These are phyloP conservation scores for Mobula birostris DNA, from an alignment of 2,113 vertebrate genomes.

Conservation along the genomic window DNA sequence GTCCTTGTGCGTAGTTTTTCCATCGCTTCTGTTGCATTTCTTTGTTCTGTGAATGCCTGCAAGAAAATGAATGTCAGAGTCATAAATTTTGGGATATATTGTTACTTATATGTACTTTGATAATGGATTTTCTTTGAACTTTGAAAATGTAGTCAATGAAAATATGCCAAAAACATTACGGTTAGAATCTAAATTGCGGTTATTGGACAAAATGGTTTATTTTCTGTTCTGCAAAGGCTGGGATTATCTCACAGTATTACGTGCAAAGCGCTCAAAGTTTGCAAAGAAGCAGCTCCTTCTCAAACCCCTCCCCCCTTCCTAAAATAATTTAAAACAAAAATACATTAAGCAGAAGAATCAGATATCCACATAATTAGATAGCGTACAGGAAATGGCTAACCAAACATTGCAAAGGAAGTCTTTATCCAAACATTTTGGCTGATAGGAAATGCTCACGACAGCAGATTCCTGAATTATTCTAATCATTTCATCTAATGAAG, in stretches of 20 bases:
- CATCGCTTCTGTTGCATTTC: too few relatives aligned
- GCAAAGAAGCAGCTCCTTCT: neutral
- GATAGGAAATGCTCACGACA: neutral
- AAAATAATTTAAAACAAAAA: neutral
- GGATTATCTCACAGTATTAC: neutral
- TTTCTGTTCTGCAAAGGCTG: neutral
- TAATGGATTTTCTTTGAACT: too few relatives aligned
- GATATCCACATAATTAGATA: neutral
- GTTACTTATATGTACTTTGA: too few relatives aligned
- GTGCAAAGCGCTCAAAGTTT: neutral
- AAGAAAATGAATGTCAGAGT: too few relatives aligned
- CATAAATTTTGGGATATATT: too few relatives aligned
- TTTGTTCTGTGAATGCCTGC: too few relatives aligned
- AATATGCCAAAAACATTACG: neutral
- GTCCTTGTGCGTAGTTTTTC: too few relatives aligned
- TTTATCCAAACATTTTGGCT: neutral
- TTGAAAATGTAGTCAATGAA: too few relatives aligned
- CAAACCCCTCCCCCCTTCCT: neutral
- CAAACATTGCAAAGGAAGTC: neutral
- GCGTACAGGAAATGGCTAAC: slow-evolving; percentile 9
- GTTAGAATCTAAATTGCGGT: neutral
- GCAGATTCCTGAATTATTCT: slow-evolving; percentile 23
- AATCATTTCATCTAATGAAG: neutral
- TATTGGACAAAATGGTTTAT: too few relatives aligned
- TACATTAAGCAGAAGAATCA: neutral